Percentiles rank a stretch among this genome's conserved stretches.
Evolutionary conservation across 2,888 invertebrate genomes (phyloP).

Genomic region (Drosophila kuntzei): DNA sequence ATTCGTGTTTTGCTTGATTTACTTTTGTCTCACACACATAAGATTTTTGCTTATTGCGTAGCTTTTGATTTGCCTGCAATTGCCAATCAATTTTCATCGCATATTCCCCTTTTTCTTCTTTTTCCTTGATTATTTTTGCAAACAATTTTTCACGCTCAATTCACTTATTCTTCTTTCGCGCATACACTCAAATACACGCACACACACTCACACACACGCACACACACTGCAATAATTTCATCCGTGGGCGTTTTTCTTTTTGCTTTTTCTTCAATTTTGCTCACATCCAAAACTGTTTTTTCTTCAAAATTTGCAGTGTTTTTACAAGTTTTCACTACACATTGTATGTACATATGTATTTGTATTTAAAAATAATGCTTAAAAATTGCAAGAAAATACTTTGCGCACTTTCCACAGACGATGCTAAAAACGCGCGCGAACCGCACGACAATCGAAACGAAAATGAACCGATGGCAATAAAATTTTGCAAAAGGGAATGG

Average conservation of each 20-base stretch:
- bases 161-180: conserved; percentile 42
- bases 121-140: conserved; percentile 26
- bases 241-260: conserved; percentile 66
- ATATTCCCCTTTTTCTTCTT: conserved; percentile 15
- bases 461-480: conserved; percentile 46
- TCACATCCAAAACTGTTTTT: conserved; percentile 8
- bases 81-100: conserved; percentile 49
- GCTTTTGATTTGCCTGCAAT: conserved; percentile 38
- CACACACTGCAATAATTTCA: conserved; percentile 34
- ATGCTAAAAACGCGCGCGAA: conserved; percentile 37
- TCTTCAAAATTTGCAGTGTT: conserved; percentile 9
- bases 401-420: conserved; percentile 38
- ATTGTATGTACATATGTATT: conserved; percentile 22
- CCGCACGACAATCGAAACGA: conserved; percentile 60
- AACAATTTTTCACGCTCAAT: conserved; percentile 35
- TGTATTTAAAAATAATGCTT: conserved; percentile 38
- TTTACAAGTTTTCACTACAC: conserved; percentile 34
- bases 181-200: conserved; percentile 16
- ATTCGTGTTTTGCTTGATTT: conserved; percentile 36
- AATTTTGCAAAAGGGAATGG: conserved; percentile 25
- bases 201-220: conserved; percentile 22
- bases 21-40: conserved; percentile 39
- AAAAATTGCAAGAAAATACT: conserved; percentile 27
- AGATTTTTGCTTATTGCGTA: conserved; percentile 39
- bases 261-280: conserved; percentile 30